Conservation (phyloP, 2,113 vertebrate genomes). For the Brienomyrus longianalis region DNA sequence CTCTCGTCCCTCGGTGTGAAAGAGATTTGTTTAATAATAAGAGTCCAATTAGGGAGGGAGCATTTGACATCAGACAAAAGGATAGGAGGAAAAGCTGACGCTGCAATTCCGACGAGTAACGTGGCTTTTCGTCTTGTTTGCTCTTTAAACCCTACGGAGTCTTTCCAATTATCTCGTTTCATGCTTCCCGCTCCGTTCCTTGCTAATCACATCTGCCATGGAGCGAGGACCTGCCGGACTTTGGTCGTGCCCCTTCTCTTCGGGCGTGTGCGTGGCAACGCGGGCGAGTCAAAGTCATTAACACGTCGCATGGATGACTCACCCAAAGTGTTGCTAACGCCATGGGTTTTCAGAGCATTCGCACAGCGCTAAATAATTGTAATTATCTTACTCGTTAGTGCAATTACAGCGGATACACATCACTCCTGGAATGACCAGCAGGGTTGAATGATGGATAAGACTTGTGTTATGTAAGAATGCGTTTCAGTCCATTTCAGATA, state of each 20-base stretch:
- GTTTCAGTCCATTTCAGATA: slow-evolving; percentile 58
- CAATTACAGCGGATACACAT: too few species aligned
- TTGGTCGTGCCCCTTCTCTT: not conserved
- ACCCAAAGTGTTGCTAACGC: not conserved
- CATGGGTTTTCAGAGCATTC: not conserved
- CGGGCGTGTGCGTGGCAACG: not conserved
- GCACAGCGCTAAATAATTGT: not conserved
- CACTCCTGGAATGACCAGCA: not conserved
- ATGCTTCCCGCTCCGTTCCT: slow-evolving; percentile 18
- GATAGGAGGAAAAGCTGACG: slow-evolving; percentile 32
- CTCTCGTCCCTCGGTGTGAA: not conserved
- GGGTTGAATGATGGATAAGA: not conserved
- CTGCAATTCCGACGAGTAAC: slow-evolving; percentile 12
- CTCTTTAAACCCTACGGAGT: slow-evolving; percentile 33
- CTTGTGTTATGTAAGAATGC: slow-evolving; percentile 9
- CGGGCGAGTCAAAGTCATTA: not conserved
- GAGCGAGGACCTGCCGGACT: not conserved
- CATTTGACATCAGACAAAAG: slow-evolving; percentile 24
- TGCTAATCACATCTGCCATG: slow-evolving; percentile 30
- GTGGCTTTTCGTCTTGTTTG: slow-evolving; percentile 27
- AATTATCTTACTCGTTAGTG: not conserved
- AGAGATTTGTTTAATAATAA: slow-evolving; percentile 28
- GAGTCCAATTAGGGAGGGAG: slow-evolving; percentile 35
- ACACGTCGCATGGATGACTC: not conserved
- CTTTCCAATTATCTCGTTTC: slow-evolving; percentile 33